Base-by-base conservation (phyloP, 2,888 invertebrate species). In the Andrena chrysosceles region DNA sequence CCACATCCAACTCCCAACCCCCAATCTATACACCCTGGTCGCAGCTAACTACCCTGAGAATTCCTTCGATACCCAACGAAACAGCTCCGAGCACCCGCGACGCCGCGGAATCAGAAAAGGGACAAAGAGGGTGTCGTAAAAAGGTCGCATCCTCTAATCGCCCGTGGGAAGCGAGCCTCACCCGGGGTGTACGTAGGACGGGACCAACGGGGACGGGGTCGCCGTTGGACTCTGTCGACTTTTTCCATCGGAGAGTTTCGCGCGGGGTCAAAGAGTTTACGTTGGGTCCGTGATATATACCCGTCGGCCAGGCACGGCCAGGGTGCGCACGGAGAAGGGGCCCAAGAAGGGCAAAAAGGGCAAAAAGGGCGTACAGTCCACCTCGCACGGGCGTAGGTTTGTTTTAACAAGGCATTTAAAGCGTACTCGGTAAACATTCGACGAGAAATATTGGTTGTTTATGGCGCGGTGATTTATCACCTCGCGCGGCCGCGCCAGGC, bases 401-500 rank as follows among this genome's bases (percentile, higher is more conserved):
- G 93, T 93, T 93, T 94, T 94, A 94, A 94, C 93, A 93, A 93
- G 94, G 92, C 93, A 93, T 93, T 93, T 94, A 94, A 94, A 93
- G 93, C 92, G 92, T 92, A 93, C 93, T 93, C 93, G 92, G 93
- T 94, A 94, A 94, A 94, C 94, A 94, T 94, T 93, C 92, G 92
- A 89, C 91, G 91, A 93, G 93, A 93, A 93, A 94, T 93, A 94
- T 93, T 90, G 93, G 93, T 93, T 93, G 93, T 93, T 93, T 93
- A 93, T 92, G 93, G 93, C 91, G 84, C 87, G 90, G 91, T 93
- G 93, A 94, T 94, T 94, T 94, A 94, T 94, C 93, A 91, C 91
- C 91, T 91, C 90, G 90, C 92, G 90, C 91, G 82, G 69, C 60
- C 75, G 66, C 78, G 78, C 85, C 79, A 63, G 83, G 85, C 82